These are phyloP conservation scores for Lepidocolaptes lacrymiger DNA, from an alignment of 2,797 vertebrate genomes.

Conservation along the genomic window DNA sequence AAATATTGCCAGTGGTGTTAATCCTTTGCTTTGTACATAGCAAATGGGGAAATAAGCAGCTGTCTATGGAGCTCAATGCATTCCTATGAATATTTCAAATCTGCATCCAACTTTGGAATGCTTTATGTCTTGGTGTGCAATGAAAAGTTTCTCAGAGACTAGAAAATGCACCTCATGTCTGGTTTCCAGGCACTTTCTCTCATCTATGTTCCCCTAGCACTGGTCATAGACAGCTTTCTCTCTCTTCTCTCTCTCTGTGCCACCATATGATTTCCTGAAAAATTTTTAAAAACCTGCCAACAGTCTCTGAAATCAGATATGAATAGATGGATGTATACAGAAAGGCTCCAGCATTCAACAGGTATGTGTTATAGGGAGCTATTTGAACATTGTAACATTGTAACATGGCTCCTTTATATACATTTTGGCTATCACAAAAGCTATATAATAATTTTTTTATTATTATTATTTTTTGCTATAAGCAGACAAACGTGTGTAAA, in stretches of 20 bases:
- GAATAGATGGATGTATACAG: neutral
- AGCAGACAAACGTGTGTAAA: neutral
- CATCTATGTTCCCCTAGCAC: neutral
- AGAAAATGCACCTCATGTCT: neutral
- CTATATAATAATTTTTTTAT: too few relatives aligned
- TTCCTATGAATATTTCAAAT: constrained; percentile 51
- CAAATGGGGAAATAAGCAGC: neutral
- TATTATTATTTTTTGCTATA: neutral
- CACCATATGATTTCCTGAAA: neutral
- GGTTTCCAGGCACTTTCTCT: neutral
- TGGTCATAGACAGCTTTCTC: neutral
- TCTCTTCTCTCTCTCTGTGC: neutral
- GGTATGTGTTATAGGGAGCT: neutral
- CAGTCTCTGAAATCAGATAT: constrained; percentile 2
- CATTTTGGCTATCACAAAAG: neutral
- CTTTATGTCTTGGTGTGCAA: neutral
- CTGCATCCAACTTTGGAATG: neutral
- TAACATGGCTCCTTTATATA: neutral
- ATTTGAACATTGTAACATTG: neutral
- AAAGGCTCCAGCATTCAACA: constrained; percentile 11
- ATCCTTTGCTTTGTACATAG: constrained; percentile 63
- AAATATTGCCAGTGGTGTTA: constrained; percentile 68
- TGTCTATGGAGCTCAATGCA: neutral
- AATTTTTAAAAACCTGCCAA: neutral
- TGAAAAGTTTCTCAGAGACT: constrained; percentile 30